Base-by-base conservation (phyloP, 2,888 invertebrate species). In the Polydrusus pterygomalis region DNA sequence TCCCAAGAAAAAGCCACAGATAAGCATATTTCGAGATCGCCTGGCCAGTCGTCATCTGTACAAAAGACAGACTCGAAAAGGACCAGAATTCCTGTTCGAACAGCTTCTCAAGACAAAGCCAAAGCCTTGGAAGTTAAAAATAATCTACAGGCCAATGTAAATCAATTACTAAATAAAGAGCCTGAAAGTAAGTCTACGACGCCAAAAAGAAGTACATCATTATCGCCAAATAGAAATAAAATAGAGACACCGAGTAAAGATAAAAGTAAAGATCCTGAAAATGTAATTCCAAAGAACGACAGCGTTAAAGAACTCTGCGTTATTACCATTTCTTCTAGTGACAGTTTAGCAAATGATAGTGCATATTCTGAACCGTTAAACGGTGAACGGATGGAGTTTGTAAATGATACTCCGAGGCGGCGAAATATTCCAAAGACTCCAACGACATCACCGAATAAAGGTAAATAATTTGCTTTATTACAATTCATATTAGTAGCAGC, bases 11-110 rank as follows among this genome's bases (percentile, higher is more conserved):
- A 34, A 34, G 1, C 10, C 8, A 34, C 25, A 25, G 40, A 40
- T 6, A 40, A 40, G 8, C 5, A 43, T n/a, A 3, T 34, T 7
- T 5, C 10, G 10, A 43, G 10, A 43, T 13, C 43, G 2, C n/a
- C n/a, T 43, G 43, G 13, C 6, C 1, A 43, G 15, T n/a, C 11
- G 18, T 13, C 17, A 18, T n/a, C 38, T 17, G 17, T 1, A 30
- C 30, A 54, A 54, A 11, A 30, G 25, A 30, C 54, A n/a, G 20
- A 1, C 13, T 30, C 34, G 11, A 65, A 51, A 49, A 49, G 11
- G 15, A 65, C 34, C 34, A 65, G 20, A 65, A 65, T 65, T 17
- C 51, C 65, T 2, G 11, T 65, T 47, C 30, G 65, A 34, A 65
- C 47, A 5, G 34, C 30, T n/a, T 49, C 65, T 17, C 65, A 47